A percentile compares a stretch with the other conserved stretches of the same genome.
phyloP scores from a whole-genome alignment of 2,797 vertebrate species.

The Parambassis ranga region DNA sequence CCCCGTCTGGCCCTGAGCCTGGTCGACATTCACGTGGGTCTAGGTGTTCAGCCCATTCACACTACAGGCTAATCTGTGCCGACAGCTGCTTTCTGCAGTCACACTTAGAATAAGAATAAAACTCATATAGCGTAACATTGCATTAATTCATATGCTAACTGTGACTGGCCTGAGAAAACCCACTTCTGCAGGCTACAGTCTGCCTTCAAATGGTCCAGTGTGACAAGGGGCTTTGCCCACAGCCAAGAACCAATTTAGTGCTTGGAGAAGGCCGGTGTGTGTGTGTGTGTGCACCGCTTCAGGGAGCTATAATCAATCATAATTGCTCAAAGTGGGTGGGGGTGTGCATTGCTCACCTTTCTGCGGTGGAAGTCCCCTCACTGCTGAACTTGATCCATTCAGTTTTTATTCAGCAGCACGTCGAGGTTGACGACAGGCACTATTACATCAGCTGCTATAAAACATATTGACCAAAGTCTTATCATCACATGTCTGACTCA shows the following conservation, averaged over 20 bases:
- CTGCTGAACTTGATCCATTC: conserved; percentile 33
- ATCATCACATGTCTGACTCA: not conserved
- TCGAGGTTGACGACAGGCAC: not conserved
- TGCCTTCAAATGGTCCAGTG: conserved; percentile 36
- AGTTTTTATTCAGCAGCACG: conserved; percentile 18
- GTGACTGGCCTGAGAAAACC: conserved; percentile 25
- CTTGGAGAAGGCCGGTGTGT: conserved; percentile 1
- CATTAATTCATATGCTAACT: conserved; percentile 37
- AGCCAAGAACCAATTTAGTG: conserved; percentile 42
- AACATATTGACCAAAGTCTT: not conserved
- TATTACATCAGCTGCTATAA: conserved; percentile 11
- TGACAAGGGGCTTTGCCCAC: conserved; percentile 20
- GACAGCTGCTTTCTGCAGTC: conserved; percentile 24
- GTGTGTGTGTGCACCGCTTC: conserved; percentile 27
- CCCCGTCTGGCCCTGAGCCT: not conserved
- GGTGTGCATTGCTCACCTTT: conserved; percentile 48
- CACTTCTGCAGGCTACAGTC: conserved; percentile 26
- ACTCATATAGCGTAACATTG: conserved; percentile 14
- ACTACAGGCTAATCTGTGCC: conserved; percentile 14
- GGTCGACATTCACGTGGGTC: conserved; percentile 7
- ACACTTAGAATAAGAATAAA: conserved; percentile 31
- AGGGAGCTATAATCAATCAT: conserved; percentile 61
- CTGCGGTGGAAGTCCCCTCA: conserved; percentile 10
- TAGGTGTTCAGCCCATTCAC: conserved; percentile 12
- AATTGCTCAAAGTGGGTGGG: conserved; percentile 48